Base-by-base conservation (phyloP, 2,888 invertebrate species). In the Temnothorax rugatulus region DNA sequence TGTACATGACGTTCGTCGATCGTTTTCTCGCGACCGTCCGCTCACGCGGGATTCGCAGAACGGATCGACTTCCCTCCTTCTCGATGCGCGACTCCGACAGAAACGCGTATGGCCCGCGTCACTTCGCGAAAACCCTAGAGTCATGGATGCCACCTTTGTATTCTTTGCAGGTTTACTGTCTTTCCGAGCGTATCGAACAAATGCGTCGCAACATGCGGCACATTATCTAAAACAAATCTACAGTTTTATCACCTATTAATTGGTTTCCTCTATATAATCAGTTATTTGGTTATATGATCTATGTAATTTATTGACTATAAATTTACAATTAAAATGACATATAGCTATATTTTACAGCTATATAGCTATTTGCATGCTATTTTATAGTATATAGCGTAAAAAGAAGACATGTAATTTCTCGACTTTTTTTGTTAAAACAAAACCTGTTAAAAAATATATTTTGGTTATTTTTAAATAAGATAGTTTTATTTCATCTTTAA, bases 61-160 rank as follows among this genome's bases (percentile, higher is more conserved):
- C 54, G 41, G 38, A 52, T 61, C 82, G 83, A 76, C 82, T 76
- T 75, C 57, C 63, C 63, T 52, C 61, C 57, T 63, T 54, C 74
- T 75, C 52, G 47, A 7, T 87, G 87, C 87, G 87, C 87, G 74
- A 82, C 63, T 18, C 21, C 9, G 63, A 79, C 79, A 57, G 54
- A 63, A 82, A 77, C 61, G 13, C 57, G 86, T 73, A 29, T 71
- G 87, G 71, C 86, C 87, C 87, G 87, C 87, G 87, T 84, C 75
- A 64, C 41, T 74, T 38, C 34, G 18, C 54, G 44, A 75, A 82
- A 64, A 82, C 63, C 64, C 44, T 77, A 57, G 77, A 79, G 44
- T 79, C 69, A 69, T 69, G 69, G 69, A 79, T 69, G 44, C 57
- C 57, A 79, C 44, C 57, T 68, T 77, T 66, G 54, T 66, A 34